Percentiles rank a stretch among this genome's conserved stretches.
phyloP scores from a whole-genome alignment of 2,888 invertebrate species.

The Cosmopolites sordidus region DNA sequence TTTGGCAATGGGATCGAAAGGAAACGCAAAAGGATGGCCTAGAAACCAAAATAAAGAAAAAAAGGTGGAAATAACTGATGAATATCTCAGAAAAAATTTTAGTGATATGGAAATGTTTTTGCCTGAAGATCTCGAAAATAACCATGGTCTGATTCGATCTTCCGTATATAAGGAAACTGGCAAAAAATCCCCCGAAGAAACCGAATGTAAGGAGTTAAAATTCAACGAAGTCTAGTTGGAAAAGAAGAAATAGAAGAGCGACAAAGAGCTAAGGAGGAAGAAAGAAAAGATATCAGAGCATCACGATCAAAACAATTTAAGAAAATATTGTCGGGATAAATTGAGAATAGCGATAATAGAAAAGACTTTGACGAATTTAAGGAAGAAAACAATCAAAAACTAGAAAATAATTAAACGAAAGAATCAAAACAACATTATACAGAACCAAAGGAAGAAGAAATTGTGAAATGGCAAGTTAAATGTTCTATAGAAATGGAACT shows the following conservation, averaged over 20 bases:
- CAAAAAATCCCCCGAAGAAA: constrained; percentile 25
- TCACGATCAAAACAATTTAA: too few species aligned
- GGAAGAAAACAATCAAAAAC: too few species aligned
- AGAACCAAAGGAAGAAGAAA: neutral
- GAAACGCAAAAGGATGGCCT: constrained; percentile 8
- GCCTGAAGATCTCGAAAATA: constrained; percentile 23
- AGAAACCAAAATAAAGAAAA: constrained; percentile 8
- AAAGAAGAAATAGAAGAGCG: constrained; percentile 14
- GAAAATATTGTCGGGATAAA: too few species aligned
- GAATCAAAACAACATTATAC: constrained; percentile 6
- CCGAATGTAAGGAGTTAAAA: constrained; percentile 22
- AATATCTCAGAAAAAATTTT: constrained; percentile 29
- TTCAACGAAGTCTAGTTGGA: constrained; percentile 20
- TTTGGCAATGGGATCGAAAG: constrained; percentile 17
- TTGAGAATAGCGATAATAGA: constrained; percentile 6
- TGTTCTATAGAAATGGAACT: constrained; percentile 47
- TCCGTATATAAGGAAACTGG: constrained; percentile 10
- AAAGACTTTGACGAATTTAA: neutral
- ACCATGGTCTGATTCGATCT: neutral
- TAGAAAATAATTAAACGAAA: too few species aligned
- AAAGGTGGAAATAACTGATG: constrained; percentile 24
- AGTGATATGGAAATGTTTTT: constrained; percentile 32
- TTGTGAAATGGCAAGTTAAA: constrained; percentile 33
- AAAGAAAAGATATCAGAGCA: neutral
- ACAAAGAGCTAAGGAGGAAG: constrained; percentile 6